Evolutionary conservation across 2,797 vertebrate genomes (phyloP), one percentile per base, ranked within the genome.

Genomic region (Channa striata): DNA sequence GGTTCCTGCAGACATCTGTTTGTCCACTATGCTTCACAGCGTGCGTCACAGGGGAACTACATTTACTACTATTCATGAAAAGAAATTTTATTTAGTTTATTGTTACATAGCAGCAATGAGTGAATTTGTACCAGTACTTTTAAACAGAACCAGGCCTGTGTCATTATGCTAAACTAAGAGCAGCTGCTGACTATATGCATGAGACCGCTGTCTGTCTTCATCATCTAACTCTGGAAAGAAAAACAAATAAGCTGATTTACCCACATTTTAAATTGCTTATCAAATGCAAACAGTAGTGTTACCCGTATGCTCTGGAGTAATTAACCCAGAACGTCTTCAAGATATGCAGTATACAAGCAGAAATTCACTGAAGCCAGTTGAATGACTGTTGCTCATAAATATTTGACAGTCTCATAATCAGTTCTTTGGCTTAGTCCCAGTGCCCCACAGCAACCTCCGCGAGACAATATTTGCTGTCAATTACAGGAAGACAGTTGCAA

Each of bases 401-500:
- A 37, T 83, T 79, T 79, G 42, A 76, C 58, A 43, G 19, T 50
- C 56, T 82, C 64, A 75, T 83, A 74, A 86, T 85, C 54, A 68
- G 19, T 65, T 66, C 74, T 72, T 67, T 43, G 57, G 58, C 68
- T 52, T 17, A n/a, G 56, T 73, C 64, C 72, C 77, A 51, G 10
- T 7, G 11, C 57, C 69, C 64, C 59, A 39, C 47, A 71, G 66
- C 67, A 68, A n/a, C 69, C 59, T 70, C 39, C 3, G 3, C 13
- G 61, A 84, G 67, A 72, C 77, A 84, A 61, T 84, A 71, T 87
- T 85, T 87, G 59, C 66, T 59, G 59, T 73, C 73, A 78, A 64
- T 82, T 81, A 79, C 47, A 68, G 65, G 25, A 66, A 68, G 43
- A 66, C 72, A 74, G 67, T 51, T 58, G 57, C 67, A 86, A 74